Percentiles rank a stretch among this genome's conserved stretches.
phyloP scores from a whole-genome alignment of 37 sponge, comb jelly and placozoan species.

The Tethya wilhelma region DNA sequence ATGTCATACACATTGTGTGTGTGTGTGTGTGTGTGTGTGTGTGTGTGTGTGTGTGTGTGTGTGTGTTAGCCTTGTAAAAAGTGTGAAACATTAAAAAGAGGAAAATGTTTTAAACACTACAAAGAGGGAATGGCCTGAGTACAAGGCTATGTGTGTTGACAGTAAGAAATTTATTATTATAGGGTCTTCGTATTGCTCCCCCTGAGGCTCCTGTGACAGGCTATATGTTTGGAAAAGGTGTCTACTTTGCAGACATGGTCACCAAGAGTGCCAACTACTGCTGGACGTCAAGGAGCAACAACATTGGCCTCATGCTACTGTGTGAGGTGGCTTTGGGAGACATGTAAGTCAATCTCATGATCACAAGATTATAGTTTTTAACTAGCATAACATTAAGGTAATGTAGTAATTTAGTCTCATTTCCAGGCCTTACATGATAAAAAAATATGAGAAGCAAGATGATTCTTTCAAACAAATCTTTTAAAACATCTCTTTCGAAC shows the following conservation, averaged over 20 bases:
- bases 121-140: too few species aligned
- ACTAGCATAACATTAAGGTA: too few species aligned
- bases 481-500: too few species aligned
- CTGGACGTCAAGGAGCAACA: slow-evolving; percentile 50
- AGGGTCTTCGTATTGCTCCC: slow-evolving; percentile 96
- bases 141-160: background rate
- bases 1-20: background rate
- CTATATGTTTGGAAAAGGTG: slow-evolving; percentile 99
- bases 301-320: slow-evolving; percentile 87
- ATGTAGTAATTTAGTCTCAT: too few species aligned
- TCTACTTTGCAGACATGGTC: slow-evolving; percentile 97
- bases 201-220: slow-evolving; percentile 99
- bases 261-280: slow-evolving; percentile 97
- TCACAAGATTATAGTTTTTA: too few species aligned
- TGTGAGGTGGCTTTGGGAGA: slow-evolving; percentile 98
- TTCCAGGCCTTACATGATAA: too few species aligned
- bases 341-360: slow-evolving; percentile 83
- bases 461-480: too few species aligned
- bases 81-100: background rate
- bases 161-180: background rate
- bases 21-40: background rate
- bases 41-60: too few species aligned
- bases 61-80: too few species aligned
- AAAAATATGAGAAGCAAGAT: too few species aligned
- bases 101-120: too few species aligned